These are phyloP conservation scores for Sebastes variabilis DNA, from an alignment of 2,797 vertebrate genomes.

Conservation along the genomic window DNA sequence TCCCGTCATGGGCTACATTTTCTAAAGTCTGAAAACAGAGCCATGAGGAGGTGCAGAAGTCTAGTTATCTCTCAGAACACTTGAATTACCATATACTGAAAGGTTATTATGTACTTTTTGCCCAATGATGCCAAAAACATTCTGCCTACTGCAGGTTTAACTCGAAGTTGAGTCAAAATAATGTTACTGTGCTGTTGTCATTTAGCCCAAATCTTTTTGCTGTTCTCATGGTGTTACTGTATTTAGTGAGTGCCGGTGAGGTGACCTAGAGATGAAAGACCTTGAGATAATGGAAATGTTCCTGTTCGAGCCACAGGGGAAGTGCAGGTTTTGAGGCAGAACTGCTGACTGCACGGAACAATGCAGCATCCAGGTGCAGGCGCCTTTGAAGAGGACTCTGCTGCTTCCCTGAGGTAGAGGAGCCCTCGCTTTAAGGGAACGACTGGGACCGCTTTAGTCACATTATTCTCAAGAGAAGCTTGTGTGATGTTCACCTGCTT, in stretches of 20 bases:
- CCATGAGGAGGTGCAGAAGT: too few relatives aligned
- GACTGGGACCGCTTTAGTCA: not conserved
- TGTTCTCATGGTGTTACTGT: not conserved
- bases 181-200: not conserved
- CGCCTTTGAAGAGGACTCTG: conserved; percentile 34
- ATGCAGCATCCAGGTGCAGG: conserved; percentile 50
- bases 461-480: conserved; percentile 15
- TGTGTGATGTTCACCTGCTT: conserved; percentile 14
- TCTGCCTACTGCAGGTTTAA: too few relatives aligned
- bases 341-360: conserved; percentile 61
- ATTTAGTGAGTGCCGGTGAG: not conserved
- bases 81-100: too few relatives aligned
- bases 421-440: not conserved
- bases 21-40: too few relatives aligned
- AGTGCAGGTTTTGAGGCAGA: conserved; percentile 40
- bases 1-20: too few relatives aligned
- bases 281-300: conserved; percentile 67
- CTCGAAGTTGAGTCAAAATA: too few relatives aligned
- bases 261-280: conserved; percentile 51
- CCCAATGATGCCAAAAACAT: too few relatives aligned
- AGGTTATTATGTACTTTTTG: too few relatives aligned
- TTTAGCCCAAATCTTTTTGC: not conserved
- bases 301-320: conserved; percentile 56
- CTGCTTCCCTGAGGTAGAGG: conserved; percentile 24
- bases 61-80: too few relatives aligned